phyloP scores from a whole-genome alignment of 2,797 vertebrate species.

The Arnoldichthys spilopterus region DNA sequence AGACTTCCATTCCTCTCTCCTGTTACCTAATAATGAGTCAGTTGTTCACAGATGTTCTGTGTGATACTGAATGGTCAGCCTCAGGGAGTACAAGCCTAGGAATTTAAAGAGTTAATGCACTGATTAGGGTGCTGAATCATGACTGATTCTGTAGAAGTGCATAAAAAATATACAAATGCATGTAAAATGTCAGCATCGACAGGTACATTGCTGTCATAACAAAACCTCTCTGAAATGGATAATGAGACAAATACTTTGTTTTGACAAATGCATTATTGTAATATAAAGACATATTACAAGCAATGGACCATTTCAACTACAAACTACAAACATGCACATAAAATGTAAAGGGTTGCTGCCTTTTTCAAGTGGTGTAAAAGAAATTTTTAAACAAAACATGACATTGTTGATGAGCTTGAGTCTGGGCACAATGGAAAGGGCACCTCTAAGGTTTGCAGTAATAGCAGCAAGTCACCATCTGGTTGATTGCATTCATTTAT shows the following conservation, averaged over 20 bases:
- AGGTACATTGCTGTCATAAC: not conserved
- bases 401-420: not conserved
- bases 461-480: slow-evolving; percentile 19
- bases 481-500: slow-evolving; percentile 15
- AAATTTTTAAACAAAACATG: not conserved
- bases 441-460: not conserved
- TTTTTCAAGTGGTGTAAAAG: not conserved
- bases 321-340: not conserved
- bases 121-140: not conserved
- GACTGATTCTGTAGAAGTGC: no score
- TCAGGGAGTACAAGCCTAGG: not conserved
- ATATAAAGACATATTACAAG: not conserved
- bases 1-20: no score
- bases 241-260: no score
- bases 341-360: not conserved
- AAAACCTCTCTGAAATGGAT: not conserved
- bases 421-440: not conserved
- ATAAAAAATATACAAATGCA: no score
- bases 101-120: not conserved
- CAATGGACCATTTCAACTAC: not conserved
- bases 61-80: no score
- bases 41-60: no score
- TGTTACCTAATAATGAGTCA: no score
- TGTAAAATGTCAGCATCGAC: no score
- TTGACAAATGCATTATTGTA: no score